phyloP scores from a whole-genome alignment of 2,797 vertebrate species.

The Lepus oiostolus region DNA sequence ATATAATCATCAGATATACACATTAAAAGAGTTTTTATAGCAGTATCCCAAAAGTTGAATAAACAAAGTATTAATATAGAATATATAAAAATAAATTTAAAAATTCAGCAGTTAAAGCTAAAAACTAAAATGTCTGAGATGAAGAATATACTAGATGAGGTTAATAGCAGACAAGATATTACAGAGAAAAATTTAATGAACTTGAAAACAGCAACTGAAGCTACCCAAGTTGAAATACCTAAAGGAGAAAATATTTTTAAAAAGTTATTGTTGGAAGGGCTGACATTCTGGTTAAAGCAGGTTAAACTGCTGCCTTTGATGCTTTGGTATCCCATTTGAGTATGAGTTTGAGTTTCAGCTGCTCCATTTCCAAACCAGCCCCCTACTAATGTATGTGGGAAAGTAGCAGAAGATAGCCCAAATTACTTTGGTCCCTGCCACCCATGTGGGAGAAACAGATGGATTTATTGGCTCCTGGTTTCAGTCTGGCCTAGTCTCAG shows the following conservation, averaged over 20 bases:
- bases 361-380: no score
- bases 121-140: slow-evolving; percentile 35
- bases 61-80: background rate
- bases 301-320: no score
- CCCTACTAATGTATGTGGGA: no score
- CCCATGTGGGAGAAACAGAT: no score
- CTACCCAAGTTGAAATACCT: background rate
- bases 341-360: no score
- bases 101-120: background rate
- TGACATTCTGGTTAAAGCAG: no score
- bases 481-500: no score
- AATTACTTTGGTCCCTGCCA: no score
- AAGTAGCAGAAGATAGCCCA: no score
- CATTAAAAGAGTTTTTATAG: background rate
- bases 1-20: slow-evolving; percentile 11
- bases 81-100: background rate
- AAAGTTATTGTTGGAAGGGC: background rate
- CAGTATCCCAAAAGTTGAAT: background rate
- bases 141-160: background rate
- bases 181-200: background rate
- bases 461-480: no score
- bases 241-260: background rate
- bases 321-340: no score
- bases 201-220: slow-evolving; percentile 1
- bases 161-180: background rate